phyloP scores from a whole-genome alignment of 1,140 invertebrate species.

The Muscidifurax raptorellus region DNA sequence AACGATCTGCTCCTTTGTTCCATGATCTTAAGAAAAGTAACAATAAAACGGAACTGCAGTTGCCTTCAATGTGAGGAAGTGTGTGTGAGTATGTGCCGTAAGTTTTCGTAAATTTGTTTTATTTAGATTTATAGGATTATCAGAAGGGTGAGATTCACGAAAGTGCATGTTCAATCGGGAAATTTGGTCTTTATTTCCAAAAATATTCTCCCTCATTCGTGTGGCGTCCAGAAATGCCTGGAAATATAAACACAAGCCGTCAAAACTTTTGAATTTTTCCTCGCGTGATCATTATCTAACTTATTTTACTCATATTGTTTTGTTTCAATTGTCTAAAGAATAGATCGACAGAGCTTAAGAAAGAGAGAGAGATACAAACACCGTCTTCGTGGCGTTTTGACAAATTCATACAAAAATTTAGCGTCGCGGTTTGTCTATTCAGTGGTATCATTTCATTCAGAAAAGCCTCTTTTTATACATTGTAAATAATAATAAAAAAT shows the following conservation, averaged over 20 bases:
- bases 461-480: constrained; percentile 18
- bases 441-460: constrained; percentile 45
- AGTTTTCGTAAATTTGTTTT: constrained; percentile 33
- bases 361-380: constrained; percentile 62
- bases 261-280: constrained; percentile 59
- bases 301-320: constrained; percentile 30
- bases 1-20: constrained; percentile 54
- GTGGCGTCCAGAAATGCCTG: constrained; percentile 73
- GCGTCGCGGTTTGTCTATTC: constrained; percentile 52
- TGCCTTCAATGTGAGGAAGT: constrained; percentile 46
- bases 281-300: constrained; percentile 33
- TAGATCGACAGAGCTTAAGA: constrained; percentile 49
- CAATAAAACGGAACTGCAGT: constrained; percentile 43
- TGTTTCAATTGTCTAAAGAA: constrained; percentile 46
- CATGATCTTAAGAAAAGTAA: constrained; percentile 54
- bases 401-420: constrained; percentile 35
- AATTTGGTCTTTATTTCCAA: constrained; percentile 78
- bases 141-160: constrained; percentile 65
- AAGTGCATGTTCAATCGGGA: constrained; percentile 70
- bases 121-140: constrained; percentile 48
- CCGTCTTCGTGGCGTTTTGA: constrained; percentile 44
- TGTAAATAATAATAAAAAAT: not conserved
- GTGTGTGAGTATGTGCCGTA: constrained; percentile 23
- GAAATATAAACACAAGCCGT: constrained; percentile 74
- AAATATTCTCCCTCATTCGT: constrained; percentile 71